Conservation (phyloP, 2,797 vertebrate species). For the Chaetophractus vellerosus region DNA sequence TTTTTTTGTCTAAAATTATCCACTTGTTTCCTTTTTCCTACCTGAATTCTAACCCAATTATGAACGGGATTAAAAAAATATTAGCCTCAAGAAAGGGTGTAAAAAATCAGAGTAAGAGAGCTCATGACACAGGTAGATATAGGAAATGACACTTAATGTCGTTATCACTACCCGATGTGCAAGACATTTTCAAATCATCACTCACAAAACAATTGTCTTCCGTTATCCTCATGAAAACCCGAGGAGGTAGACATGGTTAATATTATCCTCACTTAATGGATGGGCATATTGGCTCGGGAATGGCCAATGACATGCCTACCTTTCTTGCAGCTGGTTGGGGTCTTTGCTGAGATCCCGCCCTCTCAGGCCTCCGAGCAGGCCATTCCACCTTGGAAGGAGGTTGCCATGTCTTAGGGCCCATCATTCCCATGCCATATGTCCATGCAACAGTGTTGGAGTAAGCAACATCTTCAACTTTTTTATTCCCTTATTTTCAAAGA, state of each 20-base stretch:
- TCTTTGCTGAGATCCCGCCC: accelerated
- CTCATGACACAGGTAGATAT: background rate
- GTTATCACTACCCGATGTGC: accelerated
- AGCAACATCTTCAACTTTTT: background rate
- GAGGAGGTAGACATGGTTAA: accelerated
- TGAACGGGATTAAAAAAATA: slow-evolving; percentile 3
- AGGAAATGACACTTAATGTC: background rate
- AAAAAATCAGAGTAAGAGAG: background rate
- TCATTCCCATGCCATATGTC: too few species aligned
- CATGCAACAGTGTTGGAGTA: background rate
- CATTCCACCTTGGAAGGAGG: background rate
- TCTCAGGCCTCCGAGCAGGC: background rate
- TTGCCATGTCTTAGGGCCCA: too few species aligned
- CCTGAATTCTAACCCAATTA: slow-evolving; percentile 18
- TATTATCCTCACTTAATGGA: background rate
- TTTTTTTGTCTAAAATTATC: slow-evolving; percentile 1
- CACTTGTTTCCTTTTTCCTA: slow-evolving; percentile 32
- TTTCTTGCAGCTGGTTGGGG: accelerated
- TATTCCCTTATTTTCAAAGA: too few species aligned
- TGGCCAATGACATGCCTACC: accelerated
- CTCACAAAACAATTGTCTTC: background rate
- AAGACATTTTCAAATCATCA: accelerated
- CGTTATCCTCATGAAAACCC: too few species aligned
- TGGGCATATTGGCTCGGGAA: background rate
- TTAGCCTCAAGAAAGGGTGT: background rate